Percentiles rank a stretch among this genome's conserved stretches.
Conservation (phyloP, 2,888 invertebrate genomes). For the Aquatica leii region DNA sequence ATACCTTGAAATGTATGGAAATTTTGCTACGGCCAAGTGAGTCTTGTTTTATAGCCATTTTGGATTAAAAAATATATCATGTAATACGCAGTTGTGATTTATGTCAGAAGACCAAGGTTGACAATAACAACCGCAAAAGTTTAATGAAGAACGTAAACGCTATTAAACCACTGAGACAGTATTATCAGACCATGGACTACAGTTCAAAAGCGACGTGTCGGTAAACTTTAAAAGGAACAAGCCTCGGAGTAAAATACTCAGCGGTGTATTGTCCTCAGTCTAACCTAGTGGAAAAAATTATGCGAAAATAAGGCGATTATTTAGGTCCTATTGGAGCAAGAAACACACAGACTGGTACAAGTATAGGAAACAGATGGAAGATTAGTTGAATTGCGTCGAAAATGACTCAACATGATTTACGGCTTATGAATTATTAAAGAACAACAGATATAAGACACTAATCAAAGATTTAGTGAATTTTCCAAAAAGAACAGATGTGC, state of each 20-base stretch:
- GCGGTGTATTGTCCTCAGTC: neutral
- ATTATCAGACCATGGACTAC: slow-evolving; percentile 13
- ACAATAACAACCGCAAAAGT: neutral
- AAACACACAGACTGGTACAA: slow-evolving; percentile 5
- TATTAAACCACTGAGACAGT: neutral
- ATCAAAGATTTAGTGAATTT: neutral
- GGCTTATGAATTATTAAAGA: neutral
- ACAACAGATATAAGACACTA: neutral
- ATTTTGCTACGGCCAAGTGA: neutral
- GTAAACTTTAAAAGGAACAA: neutral
- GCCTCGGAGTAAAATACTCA: neutral
- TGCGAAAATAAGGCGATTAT: neutral
- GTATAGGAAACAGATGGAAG: neutral
- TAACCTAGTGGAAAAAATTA: slow-evolving; percentile 2
- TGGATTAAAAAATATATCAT: neutral
- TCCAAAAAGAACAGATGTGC: neutral
- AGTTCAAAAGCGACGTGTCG: neutral
- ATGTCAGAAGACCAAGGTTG: neutral
- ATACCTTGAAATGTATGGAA: neutral
- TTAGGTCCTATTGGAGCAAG: slow-evolving; percentile 10
- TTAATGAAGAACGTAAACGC: neutral
- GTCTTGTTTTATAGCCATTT: neutral
- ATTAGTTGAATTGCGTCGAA: neutral
- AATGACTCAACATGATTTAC: neutral
- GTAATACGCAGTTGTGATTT: neutral